Base-by-base conservation (phyloP, 2,113 vertebrate genomes). In the Varanus salvator region DNA sequence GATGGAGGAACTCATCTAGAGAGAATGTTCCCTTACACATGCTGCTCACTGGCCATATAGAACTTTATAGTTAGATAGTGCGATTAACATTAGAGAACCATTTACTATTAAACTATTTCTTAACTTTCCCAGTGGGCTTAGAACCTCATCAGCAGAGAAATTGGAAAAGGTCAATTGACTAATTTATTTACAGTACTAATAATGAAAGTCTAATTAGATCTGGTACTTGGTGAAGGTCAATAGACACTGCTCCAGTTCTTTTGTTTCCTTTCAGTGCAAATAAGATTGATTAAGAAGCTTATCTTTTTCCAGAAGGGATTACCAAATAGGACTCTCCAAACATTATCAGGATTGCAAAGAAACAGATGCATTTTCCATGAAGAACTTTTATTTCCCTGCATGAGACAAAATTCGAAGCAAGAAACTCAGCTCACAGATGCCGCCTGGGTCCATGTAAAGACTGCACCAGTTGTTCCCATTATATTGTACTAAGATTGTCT, bases 241-340 rank as follows among this genome's bases (percentile, higher is more conserved):
- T 92, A 93, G 95, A 94, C 50, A 91, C 77, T 93, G 83, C 88
- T 91, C 82, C 87, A 57, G 2, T 90, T 94, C 89, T 86, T 90
- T 76, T 86, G 93, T 94, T 96, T 94, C 92, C 89, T 93, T 90
- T 91, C 90, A 66, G 80, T 84, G 83, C 83, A 82, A 87, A 54
- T 77, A 87, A 96, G 91, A 93, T 94, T 93, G 95, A 94, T 91
- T 94, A 94, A 95, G 90, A 86, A 92, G 94, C 76, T 96, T 95
- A 93, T 83, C 84, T 96, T 96, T 96, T 95, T 95, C 21, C 0
- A 93, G 80, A 93, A 93, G 93, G 76, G 83, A 94, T 95, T 96
- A 95, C 87, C 88, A 91, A 92, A 91, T 85, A 92, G 57, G 92
- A 74, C 60, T 64, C 60, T 64, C 17, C 17, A 64, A 64, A 64